Percentiles rank a stretch among this genome's conserved stretches.
phyloP scores from a whole-genome alignment of 2,113 vertebrate genomes.

The Psettodes erumei region DNA sequence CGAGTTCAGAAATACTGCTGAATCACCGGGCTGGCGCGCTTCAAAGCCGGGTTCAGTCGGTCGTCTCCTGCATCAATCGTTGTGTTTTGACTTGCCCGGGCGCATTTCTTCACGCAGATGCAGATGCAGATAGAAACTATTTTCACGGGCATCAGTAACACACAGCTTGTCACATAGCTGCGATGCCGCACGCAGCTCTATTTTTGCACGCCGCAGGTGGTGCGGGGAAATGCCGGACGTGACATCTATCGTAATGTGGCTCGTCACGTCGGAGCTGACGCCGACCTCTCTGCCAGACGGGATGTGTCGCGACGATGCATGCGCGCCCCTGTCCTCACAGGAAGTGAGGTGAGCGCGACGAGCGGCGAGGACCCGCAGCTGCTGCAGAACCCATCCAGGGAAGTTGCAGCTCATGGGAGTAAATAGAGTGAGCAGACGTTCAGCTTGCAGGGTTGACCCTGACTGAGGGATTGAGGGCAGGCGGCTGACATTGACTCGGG shows the following conservation, averaged over 20 bases:
- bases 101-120: conserved; percentile 38
- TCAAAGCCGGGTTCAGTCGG: conserved; percentile 50
- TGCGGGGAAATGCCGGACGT: background rate
- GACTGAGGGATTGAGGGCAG: conserved; percentile 16
- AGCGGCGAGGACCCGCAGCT: background rate
- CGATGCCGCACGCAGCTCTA: no score
- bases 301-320: no score
- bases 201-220: background rate
- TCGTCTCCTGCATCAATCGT: conserved; percentile 67
- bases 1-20: conserved; percentile 67
- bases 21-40: conserved; percentile 56
- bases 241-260: no score
- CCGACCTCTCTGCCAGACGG: no score
- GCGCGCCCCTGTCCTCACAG: conserved; percentile 1
- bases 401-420: background rate
- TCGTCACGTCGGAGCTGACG: no score
- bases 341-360: no score
- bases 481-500: conserved; percentile 10
- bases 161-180: background rate
- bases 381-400: background rate
- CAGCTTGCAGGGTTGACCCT: conserved; percentile 14
- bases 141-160: conserved; percentile 4
- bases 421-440: conserved; percentile 8
- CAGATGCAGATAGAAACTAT: background rate
- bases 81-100: conserved; percentile 46